Evolutionary conservation across 1,140 invertebrate genomes (phyloP).

Genomic region (Apis florea): DNA sequence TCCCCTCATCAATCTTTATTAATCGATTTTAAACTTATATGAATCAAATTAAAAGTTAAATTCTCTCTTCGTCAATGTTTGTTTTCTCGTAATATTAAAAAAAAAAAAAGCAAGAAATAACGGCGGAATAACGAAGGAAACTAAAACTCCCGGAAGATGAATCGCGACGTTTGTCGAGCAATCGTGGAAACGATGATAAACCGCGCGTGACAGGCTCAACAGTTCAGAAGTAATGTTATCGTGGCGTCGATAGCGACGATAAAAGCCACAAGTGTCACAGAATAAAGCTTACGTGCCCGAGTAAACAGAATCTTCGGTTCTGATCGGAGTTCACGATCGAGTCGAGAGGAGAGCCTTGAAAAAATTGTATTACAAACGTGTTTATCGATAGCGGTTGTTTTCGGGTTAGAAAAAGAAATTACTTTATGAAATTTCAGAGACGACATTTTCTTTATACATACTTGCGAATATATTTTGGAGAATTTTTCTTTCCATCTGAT

Average conservation of each 20-base stretch:
- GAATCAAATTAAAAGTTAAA: too few species aligned
- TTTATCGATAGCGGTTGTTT: neutral
- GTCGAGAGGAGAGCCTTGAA: neutral
- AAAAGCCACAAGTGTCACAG: slow-evolving; percentile 13
- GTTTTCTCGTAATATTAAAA: too few species aligned
- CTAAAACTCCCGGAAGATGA: neutral
- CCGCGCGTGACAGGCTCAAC: neutral
- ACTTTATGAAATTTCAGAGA: too few species aligned
- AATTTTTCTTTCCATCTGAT: too few species aligned
- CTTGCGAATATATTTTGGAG: too few species aligned
- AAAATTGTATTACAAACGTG: too few species aligned
- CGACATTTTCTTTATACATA: too few species aligned
- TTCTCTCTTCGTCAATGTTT: too few species aligned
- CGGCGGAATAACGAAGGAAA: neutral
- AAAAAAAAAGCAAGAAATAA: neutral
- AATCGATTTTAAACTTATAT: too few species aligned
- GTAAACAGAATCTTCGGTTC: neutral
- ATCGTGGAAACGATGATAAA: neutral
- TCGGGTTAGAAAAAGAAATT: too few species aligned
- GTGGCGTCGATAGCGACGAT: slow-evolving; percentile 32
- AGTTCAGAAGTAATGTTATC: slow-evolving; percentile 39
- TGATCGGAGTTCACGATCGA: neutral
- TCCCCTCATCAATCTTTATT: too few species aligned
- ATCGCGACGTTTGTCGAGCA: neutral
- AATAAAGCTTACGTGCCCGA: slow-evolving; percentile 14